Evolutionary conservation across 2,113 vertebrate species (phyloP).

Genomic region (Peromyscus maniculatus): DNA sequence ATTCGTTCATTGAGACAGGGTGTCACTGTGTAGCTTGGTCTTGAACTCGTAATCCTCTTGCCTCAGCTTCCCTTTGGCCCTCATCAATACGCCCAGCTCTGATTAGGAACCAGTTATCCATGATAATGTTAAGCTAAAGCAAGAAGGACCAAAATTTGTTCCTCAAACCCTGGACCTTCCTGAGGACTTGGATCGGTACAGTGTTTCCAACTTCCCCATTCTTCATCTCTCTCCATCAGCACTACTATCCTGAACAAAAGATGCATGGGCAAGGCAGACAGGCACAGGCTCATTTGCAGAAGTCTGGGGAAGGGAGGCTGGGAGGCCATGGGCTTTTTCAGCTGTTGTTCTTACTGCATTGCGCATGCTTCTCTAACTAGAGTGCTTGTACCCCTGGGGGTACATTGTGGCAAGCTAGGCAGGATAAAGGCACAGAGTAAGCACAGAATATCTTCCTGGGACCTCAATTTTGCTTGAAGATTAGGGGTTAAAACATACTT

Average conservation of each 20-base stretch:
- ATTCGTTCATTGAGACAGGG: not conserved
- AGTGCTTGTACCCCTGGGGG: not conserved
- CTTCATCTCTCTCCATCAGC: not conserved
- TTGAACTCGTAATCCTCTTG: not conserved
- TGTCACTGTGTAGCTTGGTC: not conserved
- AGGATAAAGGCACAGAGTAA: conserved; percentile 3
- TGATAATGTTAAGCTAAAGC: not conserved
- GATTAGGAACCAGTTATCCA: not conserved
- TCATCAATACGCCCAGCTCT: not conserved
- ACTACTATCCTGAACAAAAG: not conserved
- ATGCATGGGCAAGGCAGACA: not conserved
- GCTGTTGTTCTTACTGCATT: not conserved
- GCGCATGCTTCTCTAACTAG: not conserved
- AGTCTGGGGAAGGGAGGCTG: not conserved
- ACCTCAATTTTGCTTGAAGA: conserved; percentile 36
- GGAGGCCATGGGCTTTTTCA: not conserved
- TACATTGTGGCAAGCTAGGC: not conserved
- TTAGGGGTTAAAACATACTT: conserved; percentile 42
- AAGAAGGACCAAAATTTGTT: not conserved
- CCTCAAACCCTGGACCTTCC: not conserved
- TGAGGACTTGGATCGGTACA: accelerated
- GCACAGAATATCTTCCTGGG: conserved; percentile 14
- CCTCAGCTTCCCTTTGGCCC: not conserved
- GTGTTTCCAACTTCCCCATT: not conserved
- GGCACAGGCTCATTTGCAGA: not conserved